phyloP scores from a whole-genome alignment of 2,797 vertebrate species.

The Macropodus opercularis region DNA sequence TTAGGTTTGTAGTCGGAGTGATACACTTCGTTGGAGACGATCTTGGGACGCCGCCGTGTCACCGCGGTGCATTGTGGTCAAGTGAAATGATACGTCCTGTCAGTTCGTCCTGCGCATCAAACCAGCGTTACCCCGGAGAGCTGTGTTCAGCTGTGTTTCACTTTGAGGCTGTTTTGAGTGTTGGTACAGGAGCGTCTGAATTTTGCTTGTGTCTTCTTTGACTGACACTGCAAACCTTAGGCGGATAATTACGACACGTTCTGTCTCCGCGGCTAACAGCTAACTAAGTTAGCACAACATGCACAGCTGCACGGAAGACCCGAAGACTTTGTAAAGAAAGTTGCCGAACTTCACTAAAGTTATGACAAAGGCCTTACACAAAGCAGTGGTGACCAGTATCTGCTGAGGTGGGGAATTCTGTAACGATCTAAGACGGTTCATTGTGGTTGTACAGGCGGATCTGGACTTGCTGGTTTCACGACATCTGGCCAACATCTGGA shows the following conservation, averaged over 20 bases:
- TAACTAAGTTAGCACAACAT: slow-evolving; percentile 47
- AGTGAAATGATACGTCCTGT: background rate
- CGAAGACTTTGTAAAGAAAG: background rate
- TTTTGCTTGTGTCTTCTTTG: background rate
- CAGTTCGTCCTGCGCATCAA: background rate
- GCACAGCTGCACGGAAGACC: background rate
- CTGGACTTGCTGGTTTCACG: background rate
- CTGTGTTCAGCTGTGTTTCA: slow-evolving; percentile 7
- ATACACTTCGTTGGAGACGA: background rate
- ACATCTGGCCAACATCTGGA: background rate
- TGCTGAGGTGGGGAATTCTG: background rate
- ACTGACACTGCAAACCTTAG: background rate
- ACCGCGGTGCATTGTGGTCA: slow-evolving; percentile 68
- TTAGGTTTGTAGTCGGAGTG: slow-evolving; percentile 7
- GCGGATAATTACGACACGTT: background rate
- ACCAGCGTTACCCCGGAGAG: background rate
- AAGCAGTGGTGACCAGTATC: too few species aligned
- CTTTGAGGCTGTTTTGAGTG: background rate
- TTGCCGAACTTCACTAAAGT: background rate
- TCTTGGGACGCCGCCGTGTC: slow-evolving; percentile 34
- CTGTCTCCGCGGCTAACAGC: background rate
- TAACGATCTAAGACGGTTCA: background rate
- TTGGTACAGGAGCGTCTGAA: background rate
- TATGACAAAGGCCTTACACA: too few species aligned
- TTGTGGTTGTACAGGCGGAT: background rate